Percentiles rank a stretch among this genome's conserved stretches.
These are phyloP conservation scores for Muscicapa striata DNA, from an alignment of 2,797 vertebrate genomes.

Conservation along the genomic window DNA sequence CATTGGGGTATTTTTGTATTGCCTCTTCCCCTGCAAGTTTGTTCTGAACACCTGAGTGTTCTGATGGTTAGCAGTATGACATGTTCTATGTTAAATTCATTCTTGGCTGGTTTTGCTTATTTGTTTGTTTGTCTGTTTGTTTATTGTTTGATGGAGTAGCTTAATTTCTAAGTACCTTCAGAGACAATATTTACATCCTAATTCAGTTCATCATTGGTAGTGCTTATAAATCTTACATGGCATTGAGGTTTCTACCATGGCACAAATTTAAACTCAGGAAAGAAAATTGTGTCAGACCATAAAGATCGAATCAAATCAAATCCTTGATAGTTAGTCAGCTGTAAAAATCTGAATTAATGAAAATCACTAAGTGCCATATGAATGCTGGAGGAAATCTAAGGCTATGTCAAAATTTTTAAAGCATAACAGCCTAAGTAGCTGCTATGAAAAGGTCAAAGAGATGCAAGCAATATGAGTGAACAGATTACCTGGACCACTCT, in stretches of 20 bases:
- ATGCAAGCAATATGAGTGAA: background rate
- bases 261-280: background rate
- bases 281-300: background rate
- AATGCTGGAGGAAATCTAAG: background rate
- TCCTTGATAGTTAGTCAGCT: background rate
- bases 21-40: background rate
- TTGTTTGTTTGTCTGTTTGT: background rate
- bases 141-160: background rate
- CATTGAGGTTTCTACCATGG: background rate
- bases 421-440: background rate
- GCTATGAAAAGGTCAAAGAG: background rate
- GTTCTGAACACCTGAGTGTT: background rate
- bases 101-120: background rate
- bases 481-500: background rate
- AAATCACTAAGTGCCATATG: background rate
- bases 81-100: background rate
- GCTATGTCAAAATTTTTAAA: background rate
- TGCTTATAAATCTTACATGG: background rate
- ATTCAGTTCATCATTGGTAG: background rate
- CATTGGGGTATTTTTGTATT: background rate
- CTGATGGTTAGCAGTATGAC: background rate
- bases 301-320: background rate
- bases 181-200: background rate
- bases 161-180: background rate
- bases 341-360: background rate